Conservation (phyloP, 37 sponge, comb jelly and placozoan genomes). For the Geodia barretti region DNA sequence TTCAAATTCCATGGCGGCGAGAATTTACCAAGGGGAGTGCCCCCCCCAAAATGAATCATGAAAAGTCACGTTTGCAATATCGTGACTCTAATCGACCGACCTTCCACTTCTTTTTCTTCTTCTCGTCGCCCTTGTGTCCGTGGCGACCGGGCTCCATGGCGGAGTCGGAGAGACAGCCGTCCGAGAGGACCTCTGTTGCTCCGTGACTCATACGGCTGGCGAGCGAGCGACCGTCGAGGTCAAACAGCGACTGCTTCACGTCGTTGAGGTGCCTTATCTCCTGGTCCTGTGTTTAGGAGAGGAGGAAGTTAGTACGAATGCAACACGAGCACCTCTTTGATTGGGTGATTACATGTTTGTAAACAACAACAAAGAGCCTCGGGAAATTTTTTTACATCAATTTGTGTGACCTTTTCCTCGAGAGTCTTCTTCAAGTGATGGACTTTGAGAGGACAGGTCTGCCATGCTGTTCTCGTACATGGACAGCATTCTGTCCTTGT, state of each 20-base stretch:
- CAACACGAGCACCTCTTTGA: no score
- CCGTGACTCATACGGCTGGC: slow-evolving; percentile 36
- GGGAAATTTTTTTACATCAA: no score
- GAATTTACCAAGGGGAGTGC: no score
- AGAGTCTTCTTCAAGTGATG: slow-evolving; percentile 52
- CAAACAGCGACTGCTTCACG: slow-evolving; percentile 36
- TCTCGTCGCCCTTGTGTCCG: slow-evolving; percentile 25
- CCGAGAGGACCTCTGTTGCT: slow-evolving; percentile 46
- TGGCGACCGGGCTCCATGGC: slow-evolving; percentile 24
- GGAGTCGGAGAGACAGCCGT: slow-evolving; percentile 65
- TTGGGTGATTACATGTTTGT: no score
- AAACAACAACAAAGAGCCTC: no score
- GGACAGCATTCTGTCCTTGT: slow-evolving; percentile 53
- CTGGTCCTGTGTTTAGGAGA: slow-evolving; percentile 17
- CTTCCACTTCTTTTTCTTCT: slow-evolving; percentile 71
- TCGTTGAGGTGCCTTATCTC: slow-evolving; percentile 55
- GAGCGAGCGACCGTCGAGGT: slow-evolving; percentile 36
- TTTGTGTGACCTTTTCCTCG: slow-evolving; percentile 59
- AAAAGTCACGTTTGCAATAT: no score
- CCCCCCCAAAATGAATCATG: not conserved
- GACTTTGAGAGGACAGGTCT: slow-evolving; percentile 67
- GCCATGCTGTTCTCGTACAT: slow-evolving; percentile 75
- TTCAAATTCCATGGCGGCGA: no score
- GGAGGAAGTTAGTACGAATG: not conserved
- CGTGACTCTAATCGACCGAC: no score